A percentile compares a stretch with the other conserved stretches of the same genome.
phyloP scores from a whole-genome alignment of 2,797 vertebrate genomes.

The Poliocrania exsul region DNA sequence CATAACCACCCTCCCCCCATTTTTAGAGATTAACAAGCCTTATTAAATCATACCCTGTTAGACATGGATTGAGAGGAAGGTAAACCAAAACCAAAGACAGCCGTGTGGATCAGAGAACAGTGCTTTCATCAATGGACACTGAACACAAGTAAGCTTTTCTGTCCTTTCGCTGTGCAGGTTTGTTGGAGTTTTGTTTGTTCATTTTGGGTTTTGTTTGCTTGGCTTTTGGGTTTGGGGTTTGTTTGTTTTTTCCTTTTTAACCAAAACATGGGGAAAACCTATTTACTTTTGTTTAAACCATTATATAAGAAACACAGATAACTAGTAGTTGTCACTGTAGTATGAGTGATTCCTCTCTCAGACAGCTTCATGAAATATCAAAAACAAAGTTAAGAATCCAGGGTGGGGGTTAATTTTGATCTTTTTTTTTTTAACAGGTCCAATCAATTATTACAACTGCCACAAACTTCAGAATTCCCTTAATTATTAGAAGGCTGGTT shows the following conservation, averaged over 20 bases:
- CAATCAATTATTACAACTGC: conserved; percentile 52
- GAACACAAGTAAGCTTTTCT: conserved; percentile 78
- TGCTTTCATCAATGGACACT: conserved; percentile 81
- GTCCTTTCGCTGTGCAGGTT: neutral
- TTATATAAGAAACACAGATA: neutral
- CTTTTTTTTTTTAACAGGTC: neutral
- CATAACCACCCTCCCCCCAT: conserved; percentile 78
- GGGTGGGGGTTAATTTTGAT: neutral
- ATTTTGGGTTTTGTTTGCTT: neutral
- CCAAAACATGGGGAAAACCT: neutral
- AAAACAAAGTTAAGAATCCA: conserved; percentile 41
- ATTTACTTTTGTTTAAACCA: conserved; percentile 67
- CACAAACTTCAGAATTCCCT: conserved; percentile 30
- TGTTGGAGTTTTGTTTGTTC: neutral
- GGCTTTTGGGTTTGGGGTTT: neutral
- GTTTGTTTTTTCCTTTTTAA: too few relatives aligned
- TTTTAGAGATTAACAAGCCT: conserved; percentile 91
- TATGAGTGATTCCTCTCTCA: conserved; percentile 44
- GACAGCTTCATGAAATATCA: conserved; percentile 17
- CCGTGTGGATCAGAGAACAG: conserved; percentile 83
- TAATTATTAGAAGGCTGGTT: conserved; percentile 37
- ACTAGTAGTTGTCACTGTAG: neutral
- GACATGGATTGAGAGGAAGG: conserved; percentile 89
- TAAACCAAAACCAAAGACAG: conserved; percentile 93
- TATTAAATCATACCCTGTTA: conserved; percentile 94